phyloP scores from a whole-genome alignment of 2,113 vertebrate species.

The Oophaga pumilio region DNA sequence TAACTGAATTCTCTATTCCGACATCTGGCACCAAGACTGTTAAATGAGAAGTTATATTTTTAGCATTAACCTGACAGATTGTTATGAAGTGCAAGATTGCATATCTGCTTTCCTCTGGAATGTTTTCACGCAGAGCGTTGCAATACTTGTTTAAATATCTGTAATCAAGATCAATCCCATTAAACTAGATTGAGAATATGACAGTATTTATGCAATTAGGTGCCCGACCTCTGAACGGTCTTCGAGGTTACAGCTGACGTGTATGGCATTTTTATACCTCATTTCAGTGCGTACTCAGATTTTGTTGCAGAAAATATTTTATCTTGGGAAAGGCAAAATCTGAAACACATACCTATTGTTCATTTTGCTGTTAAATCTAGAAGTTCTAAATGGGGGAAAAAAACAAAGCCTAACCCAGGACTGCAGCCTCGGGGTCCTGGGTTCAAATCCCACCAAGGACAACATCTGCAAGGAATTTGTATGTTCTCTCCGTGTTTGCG shows the following conservation, averaged over 20 bases:
- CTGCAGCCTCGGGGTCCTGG: no score
- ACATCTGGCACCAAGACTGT: conserved; percentile 32
- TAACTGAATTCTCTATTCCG: conserved; percentile 9
- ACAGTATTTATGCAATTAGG: conserved; percentile 4
- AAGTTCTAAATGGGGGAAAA: no score
- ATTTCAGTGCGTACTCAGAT: background rate
- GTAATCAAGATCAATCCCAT: background rate
- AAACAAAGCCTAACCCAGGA: no score
- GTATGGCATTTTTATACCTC: background rate
- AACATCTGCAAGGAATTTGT: no score
- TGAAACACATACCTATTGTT: no score
- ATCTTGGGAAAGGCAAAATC: no score
- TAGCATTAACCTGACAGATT: conserved; percentile 32
- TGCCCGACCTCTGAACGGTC: background rate
- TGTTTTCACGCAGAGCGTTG: conserved; percentile 10
- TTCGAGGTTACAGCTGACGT: background rate
- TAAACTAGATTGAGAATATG: background rate
- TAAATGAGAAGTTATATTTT: conserved; percentile 26
- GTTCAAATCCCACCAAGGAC: no score
- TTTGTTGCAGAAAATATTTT: background rate
- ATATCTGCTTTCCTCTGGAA: conserved; percentile 11
- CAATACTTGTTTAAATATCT: conserved; percentile 32
- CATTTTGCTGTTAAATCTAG: no score
- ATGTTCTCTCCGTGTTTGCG: no score
- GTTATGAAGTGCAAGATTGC: conserved; percentile 17